Conservation (phyloP, 2,797 vertebrate species). For the Acanthurus tractus region DNA sequence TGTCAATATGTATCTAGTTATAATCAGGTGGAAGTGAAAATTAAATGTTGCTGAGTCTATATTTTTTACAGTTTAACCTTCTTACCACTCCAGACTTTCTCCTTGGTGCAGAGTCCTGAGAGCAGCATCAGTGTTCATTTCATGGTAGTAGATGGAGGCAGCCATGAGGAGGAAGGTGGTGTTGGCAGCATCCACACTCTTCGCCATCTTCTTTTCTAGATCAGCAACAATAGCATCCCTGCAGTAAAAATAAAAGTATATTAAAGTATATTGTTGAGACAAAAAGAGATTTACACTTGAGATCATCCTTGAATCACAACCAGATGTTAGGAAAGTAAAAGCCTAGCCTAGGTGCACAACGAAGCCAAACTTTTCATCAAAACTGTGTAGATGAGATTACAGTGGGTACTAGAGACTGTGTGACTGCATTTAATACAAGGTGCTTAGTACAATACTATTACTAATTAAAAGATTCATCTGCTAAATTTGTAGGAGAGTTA, state of each 20-base stretch:
- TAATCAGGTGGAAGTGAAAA: neutral
- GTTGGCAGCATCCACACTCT: constrained; percentile 92
- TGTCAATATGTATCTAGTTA: neutral
- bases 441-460: neutral
- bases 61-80: neutral
- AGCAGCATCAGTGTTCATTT: constrained; percentile 90
- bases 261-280: neutral
- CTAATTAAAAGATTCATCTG: neutral
- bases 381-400: neutral
- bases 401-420: neutral
- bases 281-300: neutral
- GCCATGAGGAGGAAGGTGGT: constrained; percentile 96
- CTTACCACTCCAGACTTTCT: constrained; percentile 94
- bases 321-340: neutral
- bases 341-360: no score
- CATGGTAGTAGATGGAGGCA: constrained; percentile 92
- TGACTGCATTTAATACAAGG: neutral
- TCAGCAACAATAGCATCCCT: constrained; percentile 92
- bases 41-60: neutral
- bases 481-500: neutral
- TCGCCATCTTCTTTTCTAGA: constrained; percentile 94
- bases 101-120: constrained; percentile 94
- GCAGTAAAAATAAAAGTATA: neutral
- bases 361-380: neutral
- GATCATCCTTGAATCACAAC: neutral